phyloP scores from a whole-genome alignment of 2,797 vertebrate species.

The Syndactyla subalaris region DNA sequence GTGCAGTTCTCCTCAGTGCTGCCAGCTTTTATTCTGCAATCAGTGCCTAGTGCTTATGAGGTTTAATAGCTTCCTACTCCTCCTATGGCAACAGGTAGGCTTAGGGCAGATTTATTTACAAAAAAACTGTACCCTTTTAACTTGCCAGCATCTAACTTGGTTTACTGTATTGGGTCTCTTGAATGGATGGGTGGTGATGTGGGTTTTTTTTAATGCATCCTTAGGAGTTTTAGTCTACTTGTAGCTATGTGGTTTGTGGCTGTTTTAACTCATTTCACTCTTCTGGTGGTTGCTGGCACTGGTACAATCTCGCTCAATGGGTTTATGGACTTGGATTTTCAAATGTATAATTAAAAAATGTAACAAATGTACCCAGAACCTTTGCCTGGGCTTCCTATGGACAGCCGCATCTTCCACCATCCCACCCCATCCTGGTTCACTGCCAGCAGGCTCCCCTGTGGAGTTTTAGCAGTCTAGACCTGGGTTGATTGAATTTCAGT shows the following conservation, averaged over 20 bases:
- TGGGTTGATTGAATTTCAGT: constrained; percentile 1
- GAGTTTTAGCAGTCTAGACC: background rate
- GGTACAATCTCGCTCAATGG: background rate
- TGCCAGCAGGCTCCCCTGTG: background rate
- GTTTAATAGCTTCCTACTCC: background rate
- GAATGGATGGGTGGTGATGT: background rate
- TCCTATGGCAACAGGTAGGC: constrained; percentile 7
- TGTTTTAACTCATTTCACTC: background rate
- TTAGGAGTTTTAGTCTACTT: background rate
- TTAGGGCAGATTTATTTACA: background rate
- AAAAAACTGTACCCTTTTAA: background rate
- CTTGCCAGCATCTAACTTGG: background rate
- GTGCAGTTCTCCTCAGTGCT: background rate
- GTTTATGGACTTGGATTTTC: background rate
- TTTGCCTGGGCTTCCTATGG: background rate
- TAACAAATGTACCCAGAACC: background rate
- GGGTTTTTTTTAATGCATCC: background rate
- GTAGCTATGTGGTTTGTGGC: background rate
- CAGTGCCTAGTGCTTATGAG: background rate
- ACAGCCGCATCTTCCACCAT: background rate
- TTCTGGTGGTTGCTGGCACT: background rate
- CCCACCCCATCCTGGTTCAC: background rate
- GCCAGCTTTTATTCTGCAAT: background rate
- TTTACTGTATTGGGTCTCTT: background rate
- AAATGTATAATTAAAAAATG: background rate